These are phyloP conservation scores for Polymixis lichenea DNA, from an alignment of 2,888 invertebrate genomes.

Conservation along the genomic window DNA sequence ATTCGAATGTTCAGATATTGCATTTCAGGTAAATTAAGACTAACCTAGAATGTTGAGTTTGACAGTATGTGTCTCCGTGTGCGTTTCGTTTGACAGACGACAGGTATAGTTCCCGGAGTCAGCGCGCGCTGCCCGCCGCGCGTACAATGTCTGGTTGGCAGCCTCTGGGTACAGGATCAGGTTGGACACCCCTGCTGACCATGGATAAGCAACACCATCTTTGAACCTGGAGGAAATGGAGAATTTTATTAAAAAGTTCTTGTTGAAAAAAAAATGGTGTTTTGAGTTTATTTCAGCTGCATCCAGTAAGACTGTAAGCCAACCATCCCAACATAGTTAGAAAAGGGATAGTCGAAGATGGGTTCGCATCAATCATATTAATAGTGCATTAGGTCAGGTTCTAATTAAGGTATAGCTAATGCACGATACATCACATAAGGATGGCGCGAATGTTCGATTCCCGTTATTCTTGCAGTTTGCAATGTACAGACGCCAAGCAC, in stretches of 20 bases:
- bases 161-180: constrained; percentile 94
- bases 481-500: no score
- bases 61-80: constrained; percentile 92
- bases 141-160: constrained; percentile 95
- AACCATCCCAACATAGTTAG: background rate
- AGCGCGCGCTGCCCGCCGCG: constrained; percentile 91
- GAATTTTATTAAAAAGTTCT: constrained; percentile 15
- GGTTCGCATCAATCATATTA: background rate
- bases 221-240: constrained; percentile 92
- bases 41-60: constrained; percentile 92
- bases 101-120: constrained; percentile 95
- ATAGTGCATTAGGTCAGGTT: background rate
- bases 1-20: background rate
- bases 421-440: constrained; percentile 7
- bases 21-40: background rate
- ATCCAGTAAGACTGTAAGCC: background rate
- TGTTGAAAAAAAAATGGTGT: background rate
- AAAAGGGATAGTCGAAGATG: background rate
- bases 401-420: background rate
- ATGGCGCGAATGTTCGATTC: constrained; percentile 5
- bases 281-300: background rate
- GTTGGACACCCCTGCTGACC: constrained; percentile 93
- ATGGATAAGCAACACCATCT: constrained; percentile 94
- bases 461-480: constrained; percentile 8
- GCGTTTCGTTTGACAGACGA: constrained; percentile 93